Base-by-base conservation (phyloP, 2,888 invertebrate species). In the Zygogramma bicolorata region DNA sequence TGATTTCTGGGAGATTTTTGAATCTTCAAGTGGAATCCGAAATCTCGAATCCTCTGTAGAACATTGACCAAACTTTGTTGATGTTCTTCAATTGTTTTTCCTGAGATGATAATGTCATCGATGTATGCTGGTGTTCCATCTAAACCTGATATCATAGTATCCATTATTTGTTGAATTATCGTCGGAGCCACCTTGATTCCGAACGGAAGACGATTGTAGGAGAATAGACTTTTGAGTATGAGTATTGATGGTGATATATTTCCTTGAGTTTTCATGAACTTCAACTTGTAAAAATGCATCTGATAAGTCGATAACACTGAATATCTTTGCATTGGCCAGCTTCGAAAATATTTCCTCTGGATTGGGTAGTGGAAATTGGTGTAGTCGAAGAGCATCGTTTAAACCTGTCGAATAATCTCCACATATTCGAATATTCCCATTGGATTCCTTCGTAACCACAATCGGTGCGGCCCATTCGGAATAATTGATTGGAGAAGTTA, bases 331-430 rank as follows among this genome's bases (percentile, higher is more conserved):
- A 42, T 69, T 69, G 25, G 42, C 69, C 8, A 74, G 58, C 34
- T 42, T 72, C 4, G 69, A 46, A 31, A 70, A 69, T n/a, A 67
- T 71, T 13, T 65, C 69, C 57, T 75, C 71, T 8, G 66, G 58
- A 69, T 49, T 68, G 5, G 74, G 75, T 31, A 74, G 68, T 13
- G 70, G 68, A 38, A 74, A 79, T 15, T 68, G 65, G 62, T 81
- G 74, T 13, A 75, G 27, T 66, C 38, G 65, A 29, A 74, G 46
- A 6, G 74, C 65, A 6, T 65, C 59, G 25, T 74, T 75, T 13
- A 74, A 57, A 2, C 71, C 71, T 38, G 71, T 74, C 8, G 71
- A 69, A 62, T 69, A 71, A 68, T 74, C 69, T n/a, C 69, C 74
- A 31, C 75, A 74, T 20, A 75, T 49, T 2, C 75, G 46, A 1